Conservation (phyloP, 1,140 invertebrate species). For the Brachystomella parvula region DNA sequence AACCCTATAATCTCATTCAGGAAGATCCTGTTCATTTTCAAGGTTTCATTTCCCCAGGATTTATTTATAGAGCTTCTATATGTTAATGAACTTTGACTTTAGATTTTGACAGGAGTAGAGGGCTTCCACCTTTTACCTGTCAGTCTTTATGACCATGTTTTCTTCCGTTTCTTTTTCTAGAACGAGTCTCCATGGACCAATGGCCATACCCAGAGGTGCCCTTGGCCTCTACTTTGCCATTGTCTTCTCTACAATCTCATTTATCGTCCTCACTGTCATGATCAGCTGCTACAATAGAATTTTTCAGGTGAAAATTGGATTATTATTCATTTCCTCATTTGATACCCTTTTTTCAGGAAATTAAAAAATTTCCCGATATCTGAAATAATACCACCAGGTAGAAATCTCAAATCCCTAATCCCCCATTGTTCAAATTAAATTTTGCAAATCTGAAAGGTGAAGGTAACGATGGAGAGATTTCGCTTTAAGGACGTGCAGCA, state of each 20-base stretch:
- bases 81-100: too few species aligned
- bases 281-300: conserved; percentile 30
- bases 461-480: too few species aligned
- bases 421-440: too few species aligned
- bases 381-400: background rate
- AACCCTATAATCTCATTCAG: too few species aligned
- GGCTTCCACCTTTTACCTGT: too few species aligned
- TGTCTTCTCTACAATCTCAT: conserved; percentile 29
- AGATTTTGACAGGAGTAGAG: too few species aligned
- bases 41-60: too few species aligned
- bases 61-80: too few species aligned
- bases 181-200: conserved; percentile 16
- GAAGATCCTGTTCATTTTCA: too few species aligned
- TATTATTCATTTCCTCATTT: background rate
- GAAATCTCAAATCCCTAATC: too few species aligned
- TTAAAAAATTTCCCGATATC: background rate
- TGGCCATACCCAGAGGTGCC: conserved; percentile 21
- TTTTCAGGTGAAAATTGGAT: conserved; percentile 24
- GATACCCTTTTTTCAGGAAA: background rate
- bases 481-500: too few species aligned
- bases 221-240: conserved; percentile 25
- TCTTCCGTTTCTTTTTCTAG: conserved; percentile 1
- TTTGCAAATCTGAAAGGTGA: too few species aligned
- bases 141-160: background rate
- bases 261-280: conserved; percentile 25